A percentile compares a stretch with the other conserved stretches of the same genome.
phyloP scores from a whole-genome alignment of 2,888 invertebrate genomes.

The Antheraea yamamai region DNA sequence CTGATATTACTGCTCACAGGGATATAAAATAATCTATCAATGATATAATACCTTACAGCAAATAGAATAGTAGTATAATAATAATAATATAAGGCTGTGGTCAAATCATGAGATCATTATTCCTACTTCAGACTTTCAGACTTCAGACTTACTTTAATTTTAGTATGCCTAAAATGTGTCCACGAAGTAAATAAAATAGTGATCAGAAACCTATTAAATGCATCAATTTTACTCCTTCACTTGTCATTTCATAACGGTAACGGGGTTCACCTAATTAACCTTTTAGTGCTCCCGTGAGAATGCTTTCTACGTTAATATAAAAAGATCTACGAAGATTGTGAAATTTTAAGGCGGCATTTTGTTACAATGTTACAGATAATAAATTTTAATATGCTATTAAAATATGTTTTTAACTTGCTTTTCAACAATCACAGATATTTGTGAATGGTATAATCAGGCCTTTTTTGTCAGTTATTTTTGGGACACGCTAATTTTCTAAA shows the following conservation, averaged over 20 bases:
- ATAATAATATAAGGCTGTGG: too few relatives aligned
- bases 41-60: too few relatives aligned
- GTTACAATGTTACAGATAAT: not conserved
- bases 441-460: too few relatives aligned
- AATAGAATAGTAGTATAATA: too few relatives aligned
- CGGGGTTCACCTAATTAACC: slow-evolving; percentile 52
- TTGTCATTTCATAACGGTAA: slow-evolving; percentile 40
- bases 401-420: not conserved
- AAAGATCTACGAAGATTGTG: slow-evolving; percentile 20
- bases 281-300: slow-evolving; percentile 39
- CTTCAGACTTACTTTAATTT: too few relatives aligned
- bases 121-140: too few relatives aligned
- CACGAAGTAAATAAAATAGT: not conserved
- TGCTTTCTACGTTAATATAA: slow-evolving; percentile 32
- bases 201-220: not conserved
- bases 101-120: too few relatives aligned
- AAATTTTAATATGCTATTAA: not conserved
- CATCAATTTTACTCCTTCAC: slow-evolving; percentile 25
- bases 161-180: too few relatives aligned
- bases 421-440: not conserved
- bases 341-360: not conserved
- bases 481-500: too few relatives aligned
- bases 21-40: too few relatives aligned
- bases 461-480: too few relatives aligned
- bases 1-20: too few relatives aligned